Evolutionary conservation across 23 tunicate species (phyloP).

Genomic region (Styela clava): DNA sequence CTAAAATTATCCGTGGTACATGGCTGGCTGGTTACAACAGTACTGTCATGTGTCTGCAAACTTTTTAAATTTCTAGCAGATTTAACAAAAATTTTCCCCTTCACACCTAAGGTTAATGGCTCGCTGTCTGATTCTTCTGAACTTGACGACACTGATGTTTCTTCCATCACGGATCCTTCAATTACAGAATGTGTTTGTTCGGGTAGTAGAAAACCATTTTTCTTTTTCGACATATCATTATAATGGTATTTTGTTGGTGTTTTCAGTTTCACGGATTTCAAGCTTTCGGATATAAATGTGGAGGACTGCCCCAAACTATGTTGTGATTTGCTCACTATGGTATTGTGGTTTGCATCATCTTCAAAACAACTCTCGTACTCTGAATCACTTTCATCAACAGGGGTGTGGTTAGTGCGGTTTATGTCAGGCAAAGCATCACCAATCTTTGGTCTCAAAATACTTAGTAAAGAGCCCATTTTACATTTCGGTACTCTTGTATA

Average conservation of each 20-base stretch:
- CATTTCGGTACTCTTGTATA: no score
- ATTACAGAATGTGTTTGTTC: neutral
- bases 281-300: neutral
- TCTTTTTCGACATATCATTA: neutral
- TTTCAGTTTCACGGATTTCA: neutral
- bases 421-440: conserved; percentile 1
- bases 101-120: neutral
- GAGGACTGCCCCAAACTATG: neutral
- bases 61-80: no score
- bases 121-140: neutral
- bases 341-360: neutral
- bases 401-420: neutral
- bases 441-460: neutral
- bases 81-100: neutral
- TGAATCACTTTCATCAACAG: conserved; percentile 5
- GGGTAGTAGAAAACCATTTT: no score
- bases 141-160: neutral
- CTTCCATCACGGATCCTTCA: conserved; percentile 17
- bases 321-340: neutral
- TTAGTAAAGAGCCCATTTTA: conserved; percentile 6
- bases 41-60: no score
- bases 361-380: conserved; percentile 17
- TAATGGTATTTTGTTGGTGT: neutral
- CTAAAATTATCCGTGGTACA: neutral
- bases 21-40: no score